A percentile compares a stretch with the other conserved stretches of the same genome.
Evolutionary conservation across 2,797 vertebrate genomes (phyloP).

Genomic region (Ctenopoma kingsleyae): DNA sequence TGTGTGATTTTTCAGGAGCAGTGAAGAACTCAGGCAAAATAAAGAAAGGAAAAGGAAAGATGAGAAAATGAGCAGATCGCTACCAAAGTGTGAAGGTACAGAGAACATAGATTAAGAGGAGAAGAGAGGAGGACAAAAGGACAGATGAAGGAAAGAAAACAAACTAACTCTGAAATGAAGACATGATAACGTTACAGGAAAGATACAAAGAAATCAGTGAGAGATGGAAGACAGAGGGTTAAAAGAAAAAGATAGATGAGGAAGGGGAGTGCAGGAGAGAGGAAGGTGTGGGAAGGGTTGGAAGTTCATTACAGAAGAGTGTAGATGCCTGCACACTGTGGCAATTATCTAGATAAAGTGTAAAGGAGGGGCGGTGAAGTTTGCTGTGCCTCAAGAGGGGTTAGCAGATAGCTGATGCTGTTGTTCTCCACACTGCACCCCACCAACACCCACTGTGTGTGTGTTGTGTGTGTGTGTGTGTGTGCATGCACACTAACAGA

Average conservation of each 20-base stretch:
- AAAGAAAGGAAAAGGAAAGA: neutral
- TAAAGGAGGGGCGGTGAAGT: conserved; percentile 23
- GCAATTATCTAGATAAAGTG: conserved; percentile 57
- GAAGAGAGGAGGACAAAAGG: conserved; percentile 17
- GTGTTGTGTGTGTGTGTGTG: conserved; percentile 2
- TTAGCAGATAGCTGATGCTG: conserved; percentile 55
- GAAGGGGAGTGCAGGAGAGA: neutral
- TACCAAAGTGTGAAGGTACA: neutral
- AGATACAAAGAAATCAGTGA: conserved; percentile 12
- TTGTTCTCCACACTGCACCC: conserved; percentile 34
- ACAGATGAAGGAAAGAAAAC: neutral
- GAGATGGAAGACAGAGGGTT: conserved; percentile 5
- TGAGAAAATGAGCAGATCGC: neutral
- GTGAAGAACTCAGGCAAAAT: neutral
- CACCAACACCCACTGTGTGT: conserved; percentile 13
- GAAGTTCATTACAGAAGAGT: conserved; percentile 51
- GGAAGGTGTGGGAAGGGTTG: neutral
- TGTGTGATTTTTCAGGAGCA: too few relatives aligned
- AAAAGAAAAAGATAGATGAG: conserved; percentile 31
- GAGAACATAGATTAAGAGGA: conserved; percentile 1
- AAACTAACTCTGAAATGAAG: conserved; percentile 8
- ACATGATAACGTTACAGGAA: neutral
- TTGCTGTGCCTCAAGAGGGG: conserved; percentile 36
- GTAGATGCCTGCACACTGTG: conserved; percentile 41
- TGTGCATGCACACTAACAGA: conserved; percentile 17